These are phyloP conservation scores for Phataginus tricuspis DNA, from an alignment of 2,797 vertebrate species.

Conservation along the genomic window DNA sequence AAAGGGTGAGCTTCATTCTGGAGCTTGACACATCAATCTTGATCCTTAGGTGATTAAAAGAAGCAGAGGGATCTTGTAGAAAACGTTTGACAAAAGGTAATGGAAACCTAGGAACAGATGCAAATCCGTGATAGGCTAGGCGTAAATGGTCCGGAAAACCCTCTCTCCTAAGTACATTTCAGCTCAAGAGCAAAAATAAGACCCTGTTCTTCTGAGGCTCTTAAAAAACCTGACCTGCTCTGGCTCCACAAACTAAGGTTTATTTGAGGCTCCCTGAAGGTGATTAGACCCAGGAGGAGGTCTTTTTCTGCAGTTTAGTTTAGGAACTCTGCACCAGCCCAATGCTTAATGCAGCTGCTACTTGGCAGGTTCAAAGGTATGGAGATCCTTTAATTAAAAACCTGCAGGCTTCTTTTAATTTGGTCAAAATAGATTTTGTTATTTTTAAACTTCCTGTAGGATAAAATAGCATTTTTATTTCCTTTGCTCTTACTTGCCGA, in stretches of 20 bases:
- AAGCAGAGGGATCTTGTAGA: background rate
- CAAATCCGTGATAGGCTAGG: background rate
- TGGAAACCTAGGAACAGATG: background rate
- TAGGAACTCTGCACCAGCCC: background rate
- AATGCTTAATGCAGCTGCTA: slow-evolving; percentile 16
- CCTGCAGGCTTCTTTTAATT: slow-evolving; percentile 51
- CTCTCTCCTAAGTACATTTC: slow-evolving; percentile 31
- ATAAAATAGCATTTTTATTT: background rate
- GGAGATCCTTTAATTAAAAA: slow-evolving; percentile 75
- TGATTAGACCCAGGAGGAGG: slow-evolving; percentile 6
- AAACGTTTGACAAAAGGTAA: slow-evolving; percentile 53
- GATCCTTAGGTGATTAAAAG: slow-evolving; percentile 47
- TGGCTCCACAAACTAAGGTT: slow-evolving; percentile 43
- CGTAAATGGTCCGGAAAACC: background rate
- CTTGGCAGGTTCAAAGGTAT: slow-evolving; percentile 62
- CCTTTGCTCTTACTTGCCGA: background rate
- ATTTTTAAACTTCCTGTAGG: slow-evolving; percentile 48
- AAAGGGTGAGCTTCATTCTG: slow-evolving; percentile 38
- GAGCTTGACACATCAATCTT: background rate
- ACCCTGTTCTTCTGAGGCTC: background rate
- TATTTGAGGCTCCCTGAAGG: slow-evolving; percentile 18
- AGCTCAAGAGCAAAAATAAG: slow-evolving; percentile 15
- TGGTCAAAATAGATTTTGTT: slow-evolving; percentile 43
- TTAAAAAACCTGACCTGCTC: slow-evolving; percentile 45
- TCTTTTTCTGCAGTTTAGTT: slow-evolving; percentile 50